A percentile compares a stretch with the other conserved stretches of the same genome.
phyloP scores from a whole-genome alignment of 2,888 invertebrate species.

The Drosophila anomalata region DNA sequence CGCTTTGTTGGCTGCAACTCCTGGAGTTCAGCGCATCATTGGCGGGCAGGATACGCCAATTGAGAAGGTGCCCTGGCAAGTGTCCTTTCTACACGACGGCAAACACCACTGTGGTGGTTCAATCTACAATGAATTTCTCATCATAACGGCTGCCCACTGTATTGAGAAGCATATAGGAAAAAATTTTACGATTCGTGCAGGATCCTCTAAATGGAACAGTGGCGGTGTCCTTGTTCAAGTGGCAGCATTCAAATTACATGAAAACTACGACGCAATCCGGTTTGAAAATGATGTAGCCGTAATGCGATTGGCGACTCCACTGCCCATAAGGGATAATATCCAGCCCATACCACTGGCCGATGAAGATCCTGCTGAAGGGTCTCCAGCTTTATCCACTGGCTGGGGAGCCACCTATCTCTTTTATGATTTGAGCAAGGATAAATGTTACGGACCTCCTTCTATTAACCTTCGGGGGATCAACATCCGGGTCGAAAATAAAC shows the following conservation, averaged over 20 bases:
- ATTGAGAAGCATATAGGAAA: neutral
- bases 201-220: neutral
- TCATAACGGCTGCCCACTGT: constrained; percentile 11
- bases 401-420: too few relatives aligned
- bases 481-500: too few relatives aligned
- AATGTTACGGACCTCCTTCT: too few relatives aligned
- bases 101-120: neutral
- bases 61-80: neutral
- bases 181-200: neutral
- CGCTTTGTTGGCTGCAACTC: neutral
- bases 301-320: neutral
- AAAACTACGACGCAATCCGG: neutral
- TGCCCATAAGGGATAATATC: neutral
- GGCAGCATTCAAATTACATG: neutral
- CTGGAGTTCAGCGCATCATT: constrained; percentile 2
- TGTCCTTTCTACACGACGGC: neutral
- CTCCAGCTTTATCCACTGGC: neutral
- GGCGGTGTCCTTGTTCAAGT: neutral
- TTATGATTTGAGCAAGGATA: too few relatives aligned
- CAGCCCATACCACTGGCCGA: neutral
- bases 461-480: too few relatives aligned
- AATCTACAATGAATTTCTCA: constrained; percentile 1
- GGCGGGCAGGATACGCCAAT: constrained; percentile 7
- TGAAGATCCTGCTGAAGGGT: neutral
- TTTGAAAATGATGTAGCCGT: neutral